Conservation (phyloP, 1,140 invertebrate species). For the Sinonovacula constricta region DNA sequence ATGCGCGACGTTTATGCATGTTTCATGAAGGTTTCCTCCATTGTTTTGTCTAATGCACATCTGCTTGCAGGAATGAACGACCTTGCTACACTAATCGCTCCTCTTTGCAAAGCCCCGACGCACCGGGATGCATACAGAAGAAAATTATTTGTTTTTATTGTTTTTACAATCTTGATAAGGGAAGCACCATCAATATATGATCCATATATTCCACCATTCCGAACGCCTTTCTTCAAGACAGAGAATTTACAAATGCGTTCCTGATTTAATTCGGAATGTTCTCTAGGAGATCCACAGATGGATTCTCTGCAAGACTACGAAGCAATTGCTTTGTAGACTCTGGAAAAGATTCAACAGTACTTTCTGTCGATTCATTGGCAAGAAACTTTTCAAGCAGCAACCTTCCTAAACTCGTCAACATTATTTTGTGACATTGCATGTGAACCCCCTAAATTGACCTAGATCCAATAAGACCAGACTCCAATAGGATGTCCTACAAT, state of each 20-base stretch:
- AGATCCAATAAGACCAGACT: slow-evolving; percentile 43
- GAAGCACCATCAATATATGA: slow-evolving; percentile 5
- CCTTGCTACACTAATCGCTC: slow-evolving; percentile 54
- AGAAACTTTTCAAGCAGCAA: slow-evolving; percentile 17
- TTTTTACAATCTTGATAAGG: not conserved
- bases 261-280: too few species aligned
- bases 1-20: slow-evolving; percentile 39
- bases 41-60: slow-evolving; percentile 55
- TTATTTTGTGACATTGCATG: slow-evolving; percentile 48
- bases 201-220: slow-evolving; percentile 53
- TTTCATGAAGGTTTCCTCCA: slow-evolving; percentile 58
- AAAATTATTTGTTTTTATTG: slow-evolving; percentile 19
- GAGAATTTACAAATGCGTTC: not conserved
- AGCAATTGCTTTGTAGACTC: not conserved
- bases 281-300: not conserved
- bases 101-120: slow-evolving; percentile 26
- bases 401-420: slow-evolving; percentile 35
- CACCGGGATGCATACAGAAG: slow-evolving; percentile 46
- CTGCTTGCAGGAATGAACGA: slow-evolving; percentile 56
- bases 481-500: slow-evolving; percentile 45
- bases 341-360: slow-evolving; percentile 16
- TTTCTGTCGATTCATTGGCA: not conserved
- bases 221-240: not conserved
- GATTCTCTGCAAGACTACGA: not conserved
- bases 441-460: slow-evolving; percentile 45